Evolutionary conservation across 2,888 invertebrate genomes (phyloP).

Genomic region (Hirtodrosophila cameraria): DNA sequence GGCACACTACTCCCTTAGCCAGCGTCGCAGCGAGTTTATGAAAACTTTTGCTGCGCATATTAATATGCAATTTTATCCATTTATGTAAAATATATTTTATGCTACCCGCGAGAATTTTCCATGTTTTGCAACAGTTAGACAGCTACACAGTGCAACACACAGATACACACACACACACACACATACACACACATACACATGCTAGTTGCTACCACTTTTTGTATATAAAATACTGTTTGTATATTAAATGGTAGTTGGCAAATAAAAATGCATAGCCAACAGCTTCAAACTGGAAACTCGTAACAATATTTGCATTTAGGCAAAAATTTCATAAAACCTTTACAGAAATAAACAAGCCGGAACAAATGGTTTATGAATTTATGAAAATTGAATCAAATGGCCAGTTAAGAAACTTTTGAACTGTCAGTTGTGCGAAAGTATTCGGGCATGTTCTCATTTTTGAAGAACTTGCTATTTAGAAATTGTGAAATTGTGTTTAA

Average conservation of each 20-base stretch:
- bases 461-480: too few species aligned
- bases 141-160: background rate
- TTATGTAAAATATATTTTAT: constrained; percentile 72
- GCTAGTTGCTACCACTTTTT: constrained; percentile 16
- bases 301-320: constrained; percentile 45
- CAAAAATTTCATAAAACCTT: constrained; percentile 35
- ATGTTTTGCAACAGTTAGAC: constrained; percentile 34
- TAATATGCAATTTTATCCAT: constrained; percentile 66
- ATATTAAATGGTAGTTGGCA: constrained; percentile 46
- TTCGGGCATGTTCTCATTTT: too few species aligned
- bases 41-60: constrained; percentile 60
- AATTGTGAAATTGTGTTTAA: too few species aligned
- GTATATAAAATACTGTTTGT: constrained; percentile 38
- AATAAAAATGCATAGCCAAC: constrained; percentile 53
- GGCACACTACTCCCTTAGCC: too few species aligned
- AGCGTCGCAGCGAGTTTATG: constrained; percentile 12
- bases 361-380: constrained; percentile 51
- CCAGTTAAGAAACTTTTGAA: constrained; percentile 12
- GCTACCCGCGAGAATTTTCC: constrained; percentile 62
- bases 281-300: constrained; percentile 17
- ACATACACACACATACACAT: constrained; percentile 5
- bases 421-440: too few species aligned
- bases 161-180: background rate
- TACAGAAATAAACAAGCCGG: constrained; percentile 10
- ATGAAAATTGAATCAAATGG: constrained; percentile 60